Evolutionary conservation across 2,797 vertebrate species (phyloP).

Genomic region (Octomys mimax): DNA sequence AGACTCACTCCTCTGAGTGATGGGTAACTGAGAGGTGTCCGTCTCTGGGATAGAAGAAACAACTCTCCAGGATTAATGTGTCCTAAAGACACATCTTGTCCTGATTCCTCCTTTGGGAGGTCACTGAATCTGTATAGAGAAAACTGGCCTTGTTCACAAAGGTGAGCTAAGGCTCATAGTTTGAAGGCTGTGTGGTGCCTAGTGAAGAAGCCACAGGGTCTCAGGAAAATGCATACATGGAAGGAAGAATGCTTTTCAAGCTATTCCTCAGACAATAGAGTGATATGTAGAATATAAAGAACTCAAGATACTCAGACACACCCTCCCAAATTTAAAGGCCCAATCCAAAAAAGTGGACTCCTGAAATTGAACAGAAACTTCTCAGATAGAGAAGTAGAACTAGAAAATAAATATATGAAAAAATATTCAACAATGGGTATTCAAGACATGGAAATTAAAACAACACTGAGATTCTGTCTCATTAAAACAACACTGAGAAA

Average conservation of each 20-base stretch:
- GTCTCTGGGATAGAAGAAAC: not conserved
- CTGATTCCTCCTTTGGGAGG: not conserved
- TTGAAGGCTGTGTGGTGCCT: not conserved
- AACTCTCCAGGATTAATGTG: not conserved
- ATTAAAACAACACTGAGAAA: not conserved
- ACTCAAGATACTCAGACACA: not conserved
- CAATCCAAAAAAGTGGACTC: not conserved
- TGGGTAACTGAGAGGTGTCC: not conserved
- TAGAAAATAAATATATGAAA: not conserved
- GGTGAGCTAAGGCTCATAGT: not conserved
- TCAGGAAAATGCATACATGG: not conserved
- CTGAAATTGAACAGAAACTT: not conserved
- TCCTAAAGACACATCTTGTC: not conserved
- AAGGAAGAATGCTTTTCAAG: not conserved
- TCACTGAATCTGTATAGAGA: not conserved
- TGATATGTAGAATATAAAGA: not conserved
- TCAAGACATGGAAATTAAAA: not conserved
- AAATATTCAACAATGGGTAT: not conserved
- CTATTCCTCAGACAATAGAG: not conserved
- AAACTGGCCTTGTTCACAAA: not conserved
- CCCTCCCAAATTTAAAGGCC: not conserved
- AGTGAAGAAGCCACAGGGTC: not conserved
- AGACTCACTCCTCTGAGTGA: not conserved
- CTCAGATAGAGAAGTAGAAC: not conserved
- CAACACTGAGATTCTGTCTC: not conserved